A percentile compares a stretch with the other conserved stretches of the same genome.
phyloP scores from a whole-genome alignment of 2,888 invertebrate genomes.

The Oscheius sp. region DNA sequence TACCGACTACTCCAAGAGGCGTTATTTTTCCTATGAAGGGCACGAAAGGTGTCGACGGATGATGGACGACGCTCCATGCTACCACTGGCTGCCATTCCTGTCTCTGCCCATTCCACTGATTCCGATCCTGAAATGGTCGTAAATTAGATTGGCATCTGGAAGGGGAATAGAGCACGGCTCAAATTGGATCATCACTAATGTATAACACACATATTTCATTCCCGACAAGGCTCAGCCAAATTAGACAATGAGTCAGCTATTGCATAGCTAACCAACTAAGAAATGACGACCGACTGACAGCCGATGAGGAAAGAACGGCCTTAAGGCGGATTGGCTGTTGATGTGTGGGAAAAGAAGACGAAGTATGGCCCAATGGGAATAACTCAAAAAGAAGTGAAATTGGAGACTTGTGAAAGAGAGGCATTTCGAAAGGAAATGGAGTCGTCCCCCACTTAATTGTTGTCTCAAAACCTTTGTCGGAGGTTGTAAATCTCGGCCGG shows the following conservation, averaged over 20 bases:
- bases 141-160: background rate
- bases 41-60: slow-evolving; percentile 51
- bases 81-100: slow-evolving; percentile 8
- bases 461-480: background rate
- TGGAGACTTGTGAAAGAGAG: no score
- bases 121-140: slow-evolving; percentile 16
- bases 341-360: background rate
- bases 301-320: slow-evolving; percentile 6
- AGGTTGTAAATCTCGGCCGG: slow-evolving; percentile 14
- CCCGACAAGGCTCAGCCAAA: slow-evolving; percentile 12
- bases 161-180: background rate
- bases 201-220: slow-evolving; percentile 23
- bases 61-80: slow-evolving; percentile 41
- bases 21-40: slow-evolving; percentile 32
- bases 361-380: no score
- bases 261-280: slow-evolving; percentile 4
- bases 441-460: background rate
- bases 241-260: background rate
- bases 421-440: background rate
- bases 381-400: no score
- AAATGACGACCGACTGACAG: slow-evolving; percentile 1
- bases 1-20: slow-evolving; percentile 36
- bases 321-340: background rate
- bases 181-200: background rate
- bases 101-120: slow-evolving; percentile 31